phyloP scores from a whole-genome alignment of 2,797 vertebrate genomes.

The Orientallactaga sibirica region DNA sequence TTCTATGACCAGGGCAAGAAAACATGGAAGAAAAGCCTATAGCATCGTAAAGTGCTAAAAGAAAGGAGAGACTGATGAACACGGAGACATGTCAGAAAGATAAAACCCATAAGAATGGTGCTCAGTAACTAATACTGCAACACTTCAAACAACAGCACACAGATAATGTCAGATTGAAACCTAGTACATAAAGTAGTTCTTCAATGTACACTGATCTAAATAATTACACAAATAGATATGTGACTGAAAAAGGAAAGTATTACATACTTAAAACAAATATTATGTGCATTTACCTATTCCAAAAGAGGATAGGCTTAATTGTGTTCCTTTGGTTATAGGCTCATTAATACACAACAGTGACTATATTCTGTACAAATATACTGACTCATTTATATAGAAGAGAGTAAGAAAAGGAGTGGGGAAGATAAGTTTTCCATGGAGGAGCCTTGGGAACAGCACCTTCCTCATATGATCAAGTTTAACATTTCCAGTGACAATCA shows the following conservation, averaged over 20 bases:
- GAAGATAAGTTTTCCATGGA: neutral
- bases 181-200: neutral
- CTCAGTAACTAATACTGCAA: neutral
- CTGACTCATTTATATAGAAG: too few relatives aligned
- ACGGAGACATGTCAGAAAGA: neutral
- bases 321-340: neutral
- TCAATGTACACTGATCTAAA: neutral
- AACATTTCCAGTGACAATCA: neutral
- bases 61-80: neutral
- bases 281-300: neutral
- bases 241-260: neutral
- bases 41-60: neutral
- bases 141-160: neutral
- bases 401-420: too few relatives aligned
- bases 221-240: neutral
- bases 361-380: too few relatives aligned
- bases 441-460: neutral
- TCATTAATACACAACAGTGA: neutral
- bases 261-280: neutral
- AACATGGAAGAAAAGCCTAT: neutral
- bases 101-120: neutral
- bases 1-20: neutral
- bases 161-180: neutral
- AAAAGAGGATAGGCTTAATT: neutral
- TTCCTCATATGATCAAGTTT: neutral